Base-by-base conservation (phyloP, 2,888 invertebrate genomes). In the Elysia crispata region DNA sequence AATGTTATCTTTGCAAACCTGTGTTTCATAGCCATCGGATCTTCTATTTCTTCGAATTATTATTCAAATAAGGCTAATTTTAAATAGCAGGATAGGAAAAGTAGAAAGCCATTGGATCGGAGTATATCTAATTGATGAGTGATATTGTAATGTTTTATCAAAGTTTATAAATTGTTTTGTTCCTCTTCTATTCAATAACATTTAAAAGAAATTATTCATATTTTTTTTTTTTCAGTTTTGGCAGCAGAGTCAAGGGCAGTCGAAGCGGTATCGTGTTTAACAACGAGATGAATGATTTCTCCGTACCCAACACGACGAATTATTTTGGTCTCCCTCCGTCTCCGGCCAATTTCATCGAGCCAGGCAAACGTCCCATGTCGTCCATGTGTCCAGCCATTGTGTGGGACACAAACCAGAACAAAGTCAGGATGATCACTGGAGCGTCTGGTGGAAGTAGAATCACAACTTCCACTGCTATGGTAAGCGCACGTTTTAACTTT, bases 221-320 rank as follows among this genome's bases (percentile, higher is more conserved):
- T n/a, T n/a, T n/a, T n/a, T n/a, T n/a, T n/a, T n/a, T n/a, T 62
- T 31, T 18, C 91, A 97, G 97, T 87, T 96, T 97, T 93, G 98
- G 98, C 0, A 94, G 95, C 25, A 95, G 95, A 82, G 86, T 90
- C 15, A 84, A 86, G 13, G 92, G 92, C 5, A 76, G n/a, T 0
- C 75, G 87, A 13, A 91, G 91, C 0, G 98, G 98, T 0, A 96
- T 99, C 30, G 93, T 98, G n/a, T 95, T 97, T 92, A 97, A 97
- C 92, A 95, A 96, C 87, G 95, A 96, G 89, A 97, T 97, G 97
- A 96, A 97, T 87, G 97, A 97, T 91, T 99, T 98, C 92, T 95
- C 96, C 0, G 94, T 95, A 5, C 96, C 96, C 0, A 85, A 88
- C 8, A 88, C 89, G 54, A 81, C 79, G 31, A 91, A 91, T 78